A percentile compares a stretch with the other conserved stretches of the same genome.
Conservation (phyloP, 2,797 vertebrate genomes). For the Chelon auratus region DNA sequence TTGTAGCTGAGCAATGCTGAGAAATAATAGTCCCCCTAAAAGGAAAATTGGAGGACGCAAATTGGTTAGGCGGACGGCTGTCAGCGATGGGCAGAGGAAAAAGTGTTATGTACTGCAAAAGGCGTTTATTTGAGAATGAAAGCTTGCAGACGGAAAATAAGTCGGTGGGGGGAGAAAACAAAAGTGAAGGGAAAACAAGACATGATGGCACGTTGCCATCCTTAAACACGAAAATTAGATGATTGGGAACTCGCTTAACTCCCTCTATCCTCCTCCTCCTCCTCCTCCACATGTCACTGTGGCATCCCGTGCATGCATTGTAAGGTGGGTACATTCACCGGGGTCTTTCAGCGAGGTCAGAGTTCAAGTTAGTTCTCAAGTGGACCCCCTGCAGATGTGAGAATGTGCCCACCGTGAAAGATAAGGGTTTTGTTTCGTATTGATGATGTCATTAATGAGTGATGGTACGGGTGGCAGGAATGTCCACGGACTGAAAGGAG, state of each 20-base stretch:
- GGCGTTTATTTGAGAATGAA: conserved; percentile 35
- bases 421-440: conserved; percentile 40
- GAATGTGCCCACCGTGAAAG: conserved; percentile 54
- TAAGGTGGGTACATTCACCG: conserved; percentile 51
- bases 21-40: conserved; percentile 45
- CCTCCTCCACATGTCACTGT: conserved; percentile 54
- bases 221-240: conserved; percentile 1
- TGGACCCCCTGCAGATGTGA: conserved; percentile 60
- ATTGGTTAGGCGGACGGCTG: conserved; percentile 33
- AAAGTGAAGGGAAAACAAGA: conserved; percentile 24
- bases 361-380: conserved; percentile 72
- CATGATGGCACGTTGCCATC: background rate
- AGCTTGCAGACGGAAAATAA: conserved; percentile 27
- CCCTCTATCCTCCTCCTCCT: no score
- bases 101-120: conserved; percentile 20
- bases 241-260: background rate
- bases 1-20: conserved; percentile 37
- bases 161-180: conserved; percentile 4
- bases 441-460: conserved; percentile 64
- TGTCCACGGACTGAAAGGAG: conserved; percentile 34
- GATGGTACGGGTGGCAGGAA: conserved; percentile 52
- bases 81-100: conserved; percentile 34
- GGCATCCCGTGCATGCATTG: conserved; percentile 66
- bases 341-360: conserved; percentile 62
- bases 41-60: conserved; percentile 48